Base-by-base conservation (phyloP, 1,140 invertebrate genomes). In the Sarcophaga peregrina region DNA sequence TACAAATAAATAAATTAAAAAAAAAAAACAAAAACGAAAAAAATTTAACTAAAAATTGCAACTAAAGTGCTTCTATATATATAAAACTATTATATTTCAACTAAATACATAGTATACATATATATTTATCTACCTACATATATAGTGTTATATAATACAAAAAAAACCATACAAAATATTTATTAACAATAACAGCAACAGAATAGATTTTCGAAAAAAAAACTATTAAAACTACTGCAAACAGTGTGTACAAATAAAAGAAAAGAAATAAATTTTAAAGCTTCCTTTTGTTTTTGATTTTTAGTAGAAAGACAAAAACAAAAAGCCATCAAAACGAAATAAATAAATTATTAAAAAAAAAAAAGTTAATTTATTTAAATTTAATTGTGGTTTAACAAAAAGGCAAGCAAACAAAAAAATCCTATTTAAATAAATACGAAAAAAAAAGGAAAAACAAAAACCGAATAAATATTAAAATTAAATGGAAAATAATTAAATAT, bases 41-140 rank as follows among this genome's bases (percentile, higher is more conserved):
- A 37, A 20, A 73, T 73, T n/a, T 17, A 76, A 76, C 25, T 37
- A 37, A 37, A 62, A 68, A 20, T 68, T 81, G 80, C 80, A 81
- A 81, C 25, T 17, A 62, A 81, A 81, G 80, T 81, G 80, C 58
- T 81, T 81, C 80, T 76, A 76, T 3, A 37, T 3, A 37, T 37
- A 37, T 37, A 37, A 37, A 37, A 37, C 25, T 37, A 37, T 37
- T 37, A 37, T 37, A 37, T 37, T 37, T 37, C 25, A 37, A 37
- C 4, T 37, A 4, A 1, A 37, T 37, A 37, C 54, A 74, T 74
- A 20, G 15, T 74, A 10, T 74, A 74, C 13, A 37, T 6, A 58
- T 11, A 58, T 68, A 68, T 20, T 20, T 68, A 25, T 9, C 10
- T 20, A 68, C 58, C 58, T 20, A 68, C n/a, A 68, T 20, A 15